These are phyloP conservation scores for Zingel zingel DNA, from an alignment of 2,113 vertebrate species.

Conservation along the genomic window DNA sequence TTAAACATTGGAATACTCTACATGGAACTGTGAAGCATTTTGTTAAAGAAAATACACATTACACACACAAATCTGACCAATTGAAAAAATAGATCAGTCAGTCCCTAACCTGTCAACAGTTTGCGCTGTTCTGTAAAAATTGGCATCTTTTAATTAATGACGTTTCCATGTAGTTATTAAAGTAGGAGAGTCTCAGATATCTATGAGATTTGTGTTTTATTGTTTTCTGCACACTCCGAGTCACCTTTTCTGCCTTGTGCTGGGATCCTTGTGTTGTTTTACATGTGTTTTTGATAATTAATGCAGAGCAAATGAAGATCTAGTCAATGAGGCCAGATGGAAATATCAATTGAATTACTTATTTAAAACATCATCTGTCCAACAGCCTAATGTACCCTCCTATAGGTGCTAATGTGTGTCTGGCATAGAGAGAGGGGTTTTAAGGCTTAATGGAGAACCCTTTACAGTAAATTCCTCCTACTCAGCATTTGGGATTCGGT, in stretches of 20 bases:
- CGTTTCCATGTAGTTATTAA: slow-evolving; percentile 8
- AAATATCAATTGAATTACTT: slow-evolving; percentile 30
- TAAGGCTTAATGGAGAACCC: slow-evolving; percentile 32
- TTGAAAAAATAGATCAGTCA: too few species aligned
- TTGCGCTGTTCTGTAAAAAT: neutral
- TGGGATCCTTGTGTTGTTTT: neutral
- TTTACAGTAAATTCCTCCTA: slow-evolving; percentile 28
- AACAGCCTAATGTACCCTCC: slow-evolving; percentile 11
- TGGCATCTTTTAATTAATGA: neutral
- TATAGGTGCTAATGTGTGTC: slow-evolving; percentile 47
- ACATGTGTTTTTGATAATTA: slow-evolving; percentile 19
- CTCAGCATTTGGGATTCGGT: slow-evolving; percentile 37
- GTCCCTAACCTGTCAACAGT: neutral
- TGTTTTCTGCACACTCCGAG: neutral
- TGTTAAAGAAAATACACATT: too few species aligned
- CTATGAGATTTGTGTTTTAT: neutral
- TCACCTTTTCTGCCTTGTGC: neutral
- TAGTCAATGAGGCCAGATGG: slow-evolving; percentile 1
- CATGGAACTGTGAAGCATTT: too few species aligned
- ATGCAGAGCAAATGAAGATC: slow-evolving; percentile 19
- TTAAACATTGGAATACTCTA: too few species aligned
- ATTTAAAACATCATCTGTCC: slow-evolving; percentile 38
- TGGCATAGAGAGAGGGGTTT: slow-evolving; percentile 27
- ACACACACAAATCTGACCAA: too few species aligned
- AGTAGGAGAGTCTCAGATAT: neutral